Percentiles rank a stretch among this genome's conserved stretches.
These are phyloP conservation scores for Microplitis demolitor DNA, from an alignment of 1,140 invertebrate genomes.

Conservation along the genomic window DNA sequence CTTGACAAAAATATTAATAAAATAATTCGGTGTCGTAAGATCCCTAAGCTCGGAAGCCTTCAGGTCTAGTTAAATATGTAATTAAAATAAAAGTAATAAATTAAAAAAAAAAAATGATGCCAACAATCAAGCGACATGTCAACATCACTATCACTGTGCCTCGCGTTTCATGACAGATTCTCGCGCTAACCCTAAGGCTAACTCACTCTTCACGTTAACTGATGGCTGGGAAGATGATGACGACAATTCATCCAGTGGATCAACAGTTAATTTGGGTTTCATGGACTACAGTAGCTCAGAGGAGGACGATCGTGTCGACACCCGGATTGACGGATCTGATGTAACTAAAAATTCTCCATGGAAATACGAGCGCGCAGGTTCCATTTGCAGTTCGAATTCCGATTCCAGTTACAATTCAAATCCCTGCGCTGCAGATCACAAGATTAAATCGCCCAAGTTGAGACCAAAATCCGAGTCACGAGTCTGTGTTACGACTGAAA, in stretches of 20 bases:
- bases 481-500: not conserved
- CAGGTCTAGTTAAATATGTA: not conserved
- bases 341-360: constrained; percentile 21
- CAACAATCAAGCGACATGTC: constrained; percentile 19
- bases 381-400: not conserved
- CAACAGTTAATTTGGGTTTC: constrained; percentile 7
- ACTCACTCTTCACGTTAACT: constrained; percentile 38
- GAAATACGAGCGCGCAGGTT: constrained; percentile 12
- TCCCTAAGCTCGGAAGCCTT: not conserved
- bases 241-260: constrained; percentile 15
- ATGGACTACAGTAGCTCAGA: constrained; percentile 1
- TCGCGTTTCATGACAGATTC: constrained; percentile 44
- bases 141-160: constrained; percentile 35
- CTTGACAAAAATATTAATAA: not conserved
- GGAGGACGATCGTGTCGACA: constrained; percentile 1
- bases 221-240: constrained; percentile 24
- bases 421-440: not conserved
- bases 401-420: not conserved
- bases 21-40: not conserved
- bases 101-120: not conserved
- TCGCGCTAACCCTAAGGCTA: constrained; percentile 31
- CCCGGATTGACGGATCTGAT: not conserved
- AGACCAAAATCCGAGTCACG: not conserved
- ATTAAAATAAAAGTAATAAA: not conserved
- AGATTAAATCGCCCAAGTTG: not conserved